These are phyloP conservation scores for Takifugu rubripes DNA, from an alignment of 2,797 vertebrate genomes.

Conservation along the genomic window DNA sequence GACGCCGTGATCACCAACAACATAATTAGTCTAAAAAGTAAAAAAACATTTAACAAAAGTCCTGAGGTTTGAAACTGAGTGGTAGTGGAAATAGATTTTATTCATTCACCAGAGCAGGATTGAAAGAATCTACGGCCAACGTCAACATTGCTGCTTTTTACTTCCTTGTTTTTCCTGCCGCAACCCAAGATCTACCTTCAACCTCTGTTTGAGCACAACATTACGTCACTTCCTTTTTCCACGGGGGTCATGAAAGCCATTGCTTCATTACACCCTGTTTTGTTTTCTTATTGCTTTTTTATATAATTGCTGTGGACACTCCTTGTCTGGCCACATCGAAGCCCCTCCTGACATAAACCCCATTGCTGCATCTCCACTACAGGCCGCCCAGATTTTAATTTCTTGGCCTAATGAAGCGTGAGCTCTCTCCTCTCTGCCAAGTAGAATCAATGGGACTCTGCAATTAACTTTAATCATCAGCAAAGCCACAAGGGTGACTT, in stretches of 20 bases:
- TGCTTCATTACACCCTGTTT: conserved; percentile 37
- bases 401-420: conserved; percentile 81
- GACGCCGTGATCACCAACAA: too few relatives aligned
- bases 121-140: background rate
- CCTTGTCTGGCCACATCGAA: conserved; percentile 39
- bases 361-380: conserved; percentile 30
- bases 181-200: background rate
- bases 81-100: too few relatives aligned
- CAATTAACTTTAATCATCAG: conserved; percentile 52
- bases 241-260: conserved; percentile 34
- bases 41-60: too few relatives aligned
- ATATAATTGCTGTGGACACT: conserved; percentile 28
- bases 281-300: conserved; percentile 17
- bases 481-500: conserved; percentile 35
- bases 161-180: too few relatives aligned
- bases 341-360: conserved; percentile 30
- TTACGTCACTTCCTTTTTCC: conserved; percentile 26
- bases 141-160: background rate
- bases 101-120: background rate
- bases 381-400: conserved; percentile 75
- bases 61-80: too few relatives aligned
- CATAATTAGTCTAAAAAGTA: too few relatives aligned
- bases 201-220: conserved; percentile 13
- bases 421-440: conserved; percentile 47
- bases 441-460: conserved; percentile 63